phyloP scores from a whole-genome alignment of 2,888 invertebrate species.

The Drosophila longiperda region DNA sequence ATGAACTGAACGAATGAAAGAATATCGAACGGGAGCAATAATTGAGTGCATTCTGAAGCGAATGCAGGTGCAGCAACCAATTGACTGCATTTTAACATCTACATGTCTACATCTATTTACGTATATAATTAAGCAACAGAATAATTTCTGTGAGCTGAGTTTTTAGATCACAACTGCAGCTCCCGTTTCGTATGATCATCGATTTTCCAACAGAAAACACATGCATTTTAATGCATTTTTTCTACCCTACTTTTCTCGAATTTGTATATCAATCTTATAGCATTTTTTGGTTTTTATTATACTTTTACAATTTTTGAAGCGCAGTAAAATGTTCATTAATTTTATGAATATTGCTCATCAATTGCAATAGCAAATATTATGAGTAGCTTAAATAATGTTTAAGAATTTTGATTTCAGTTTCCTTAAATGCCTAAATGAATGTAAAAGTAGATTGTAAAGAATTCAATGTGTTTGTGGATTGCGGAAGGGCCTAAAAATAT shows the following conservation, averaged over 20 bases:
- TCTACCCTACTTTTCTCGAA: neutral
- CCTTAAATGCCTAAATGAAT: neutral
- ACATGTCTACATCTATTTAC: slow-evolving; percentile 6
- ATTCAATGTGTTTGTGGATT: slow-evolving; percentile 17
- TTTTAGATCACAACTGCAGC: slow-evolving; percentile 3
- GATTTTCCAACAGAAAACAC: neutral
- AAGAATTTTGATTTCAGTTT: neutral
- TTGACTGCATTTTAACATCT: slow-evolving; percentile 6
- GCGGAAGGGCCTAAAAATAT: slow-evolving; percentile 39
- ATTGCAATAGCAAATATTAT: slow-evolving; percentile 25
- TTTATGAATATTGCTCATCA: slow-evolving; percentile 51
- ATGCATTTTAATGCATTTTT: neutral
- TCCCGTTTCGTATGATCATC: slow-evolving; percentile 3
- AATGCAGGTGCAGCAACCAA: slow-evolving; percentile 38
- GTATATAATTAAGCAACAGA: slow-evolving; percentile 32
- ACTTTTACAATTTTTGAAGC: neutral
- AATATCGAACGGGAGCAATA: slow-evolving; percentile 25
- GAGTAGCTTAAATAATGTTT: neutral
- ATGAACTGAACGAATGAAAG: neutral
- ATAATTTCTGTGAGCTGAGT: slow-evolving; percentile 1
- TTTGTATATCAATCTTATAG: neutral
- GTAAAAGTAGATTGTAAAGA: neutral
- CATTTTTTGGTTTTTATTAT: neutral
- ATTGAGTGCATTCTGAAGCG: slow-evolving; percentile 15
- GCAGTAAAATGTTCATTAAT: slow-evolving; percentile 43